A percentile compares a stretch with the other conserved stretches of the same genome.
Conservation (phyloP, 2,113 vertebrate genomes). For the Lasiurus borealis region DNA sequence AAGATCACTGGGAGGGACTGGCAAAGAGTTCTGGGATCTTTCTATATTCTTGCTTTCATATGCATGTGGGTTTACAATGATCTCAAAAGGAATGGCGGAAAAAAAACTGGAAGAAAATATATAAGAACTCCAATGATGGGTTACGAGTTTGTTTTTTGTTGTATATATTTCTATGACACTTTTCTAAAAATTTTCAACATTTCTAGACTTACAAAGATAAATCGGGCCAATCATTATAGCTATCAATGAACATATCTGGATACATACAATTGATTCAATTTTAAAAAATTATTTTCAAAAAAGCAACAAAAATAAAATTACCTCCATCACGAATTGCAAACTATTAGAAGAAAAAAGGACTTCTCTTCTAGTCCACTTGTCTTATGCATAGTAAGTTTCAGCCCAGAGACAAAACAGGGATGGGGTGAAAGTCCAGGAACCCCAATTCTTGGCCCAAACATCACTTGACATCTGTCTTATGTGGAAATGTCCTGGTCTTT, state of each 20-base stretch:
- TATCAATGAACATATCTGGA: background rate
- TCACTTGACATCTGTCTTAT: background rate
- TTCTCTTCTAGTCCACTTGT: background rate
- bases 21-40: background rate
- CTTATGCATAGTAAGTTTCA: background rate
- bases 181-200: background rate
- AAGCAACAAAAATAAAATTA: background rate
- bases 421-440: background rate
- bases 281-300: slow-evolving; percentile 8
- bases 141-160: background rate
- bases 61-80: background rate
- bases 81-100: background rate
- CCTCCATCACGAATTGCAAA: background rate
- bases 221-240: background rate
- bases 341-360: background rate
- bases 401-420: background rate
- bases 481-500: background rate
- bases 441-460: background rate
- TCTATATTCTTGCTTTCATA: background rate
- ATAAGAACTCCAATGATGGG: background rate
- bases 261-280: background rate
- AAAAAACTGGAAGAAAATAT: background rate
- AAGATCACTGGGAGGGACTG: background rate
- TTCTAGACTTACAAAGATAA: slow-evolving; percentile 19
- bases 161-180: background rate